These are phyloP conservation scores for Tipula lateralis DNA, from an alignment of 2,888 invertebrate species.

Conservation along the genomic window DNA sequence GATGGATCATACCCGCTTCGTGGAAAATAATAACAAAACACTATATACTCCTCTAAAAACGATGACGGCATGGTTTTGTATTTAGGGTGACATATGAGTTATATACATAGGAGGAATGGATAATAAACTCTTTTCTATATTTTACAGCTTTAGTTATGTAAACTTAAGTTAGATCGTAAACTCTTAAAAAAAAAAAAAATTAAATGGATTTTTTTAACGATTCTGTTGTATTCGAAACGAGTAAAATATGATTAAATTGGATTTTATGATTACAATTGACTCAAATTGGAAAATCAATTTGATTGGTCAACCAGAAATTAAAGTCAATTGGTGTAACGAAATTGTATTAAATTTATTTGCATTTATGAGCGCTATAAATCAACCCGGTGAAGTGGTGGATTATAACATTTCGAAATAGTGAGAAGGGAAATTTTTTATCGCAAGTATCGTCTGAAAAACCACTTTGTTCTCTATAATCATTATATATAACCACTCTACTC, in stretches of 20 bases:
- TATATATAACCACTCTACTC: conserved; percentile 7
- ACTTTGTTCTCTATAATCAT: background rate
- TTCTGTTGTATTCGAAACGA: background rate
- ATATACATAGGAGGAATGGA: background rate
- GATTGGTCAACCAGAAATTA: conserved; percentile 19
- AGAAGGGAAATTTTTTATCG: background rate
- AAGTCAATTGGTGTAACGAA: background rate
- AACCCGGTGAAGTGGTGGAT: background rate
- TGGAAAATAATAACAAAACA: background rate
- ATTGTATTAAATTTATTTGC: background rate
- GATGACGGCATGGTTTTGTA: background rate
- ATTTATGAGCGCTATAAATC: background rate
- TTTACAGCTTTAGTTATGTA: background rate
- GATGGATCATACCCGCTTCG: background rate
- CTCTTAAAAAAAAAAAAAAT: background rate
- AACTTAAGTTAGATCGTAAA: background rate
- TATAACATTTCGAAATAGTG: background rate
- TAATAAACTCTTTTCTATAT: background rate
- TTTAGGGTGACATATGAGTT: conserved; percentile 11
- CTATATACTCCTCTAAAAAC: background rate
- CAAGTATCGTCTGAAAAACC: conserved; percentile 6
- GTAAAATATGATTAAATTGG: conserved; percentile 2
- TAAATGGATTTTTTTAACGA: background rate
- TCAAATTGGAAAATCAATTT: background rate
- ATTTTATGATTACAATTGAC: background rate